These are phyloP conservation scores for Megalonaias nervosa DNA, from an alignment of 1,140 invertebrate species.

Conservation along the genomic window DNA sequence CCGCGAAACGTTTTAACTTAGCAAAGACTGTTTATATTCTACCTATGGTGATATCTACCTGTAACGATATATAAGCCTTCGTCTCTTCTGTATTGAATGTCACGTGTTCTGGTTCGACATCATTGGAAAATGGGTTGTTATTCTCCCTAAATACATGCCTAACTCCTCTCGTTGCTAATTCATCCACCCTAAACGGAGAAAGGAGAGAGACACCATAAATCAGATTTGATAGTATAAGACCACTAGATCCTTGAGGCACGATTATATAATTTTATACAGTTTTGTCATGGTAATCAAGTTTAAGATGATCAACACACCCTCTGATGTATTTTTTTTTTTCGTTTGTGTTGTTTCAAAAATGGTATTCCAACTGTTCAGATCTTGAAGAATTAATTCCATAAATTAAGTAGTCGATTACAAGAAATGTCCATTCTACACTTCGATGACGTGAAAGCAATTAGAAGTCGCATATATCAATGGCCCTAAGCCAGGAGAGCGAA, in stretches of 20 bases:
- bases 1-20: no score
- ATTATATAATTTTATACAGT: background rate
- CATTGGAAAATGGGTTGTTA: conserved; percentile 37
- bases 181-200: conserved; percentile 16
- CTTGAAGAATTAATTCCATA: no score
- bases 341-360: no score
- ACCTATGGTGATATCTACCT: conserved; percentile 21
- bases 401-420: no score
- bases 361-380: no score
- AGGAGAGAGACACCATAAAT: background rate
- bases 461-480: no score
- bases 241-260: background rate
- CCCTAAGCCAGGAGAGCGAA: no score
- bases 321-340: background rate
- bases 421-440: no score
- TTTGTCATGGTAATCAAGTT: background rate
- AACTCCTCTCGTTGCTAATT: conserved; percentile 21
- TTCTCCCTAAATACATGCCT: conserved; percentile 31
- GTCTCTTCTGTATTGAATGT: conserved; percentile 36
- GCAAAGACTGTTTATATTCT: no score
- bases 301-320: background rate
- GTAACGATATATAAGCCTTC: conserved; percentile 42
- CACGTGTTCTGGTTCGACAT: conserved; percentile 46
- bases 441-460: no score
- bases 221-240: background rate